A percentile compares a stretch with the other conserved stretches of the same genome.
phyloP scores from a whole-genome alignment of 2,888 invertebrate genomes.

The Limnephilus marmoratus region DNA sequence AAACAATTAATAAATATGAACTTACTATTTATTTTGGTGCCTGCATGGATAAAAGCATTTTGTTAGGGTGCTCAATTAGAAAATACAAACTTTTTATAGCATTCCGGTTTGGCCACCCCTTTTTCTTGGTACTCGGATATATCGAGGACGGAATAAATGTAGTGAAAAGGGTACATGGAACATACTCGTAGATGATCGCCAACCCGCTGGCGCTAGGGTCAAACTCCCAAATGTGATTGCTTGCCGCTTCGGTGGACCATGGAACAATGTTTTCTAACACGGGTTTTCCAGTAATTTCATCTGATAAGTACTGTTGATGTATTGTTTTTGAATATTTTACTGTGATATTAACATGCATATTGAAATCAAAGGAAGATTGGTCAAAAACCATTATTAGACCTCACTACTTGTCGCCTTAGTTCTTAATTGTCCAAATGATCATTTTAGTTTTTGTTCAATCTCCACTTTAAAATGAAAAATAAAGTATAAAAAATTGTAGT shows the following conservation, averaged over 20 bases:
- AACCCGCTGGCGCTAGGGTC: constrained; percentile 17
- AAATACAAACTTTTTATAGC: not conserved
- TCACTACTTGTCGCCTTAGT: too few species aligned
- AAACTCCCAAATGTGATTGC: constrained; percentile 20
- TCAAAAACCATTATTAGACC: too few species aligned
- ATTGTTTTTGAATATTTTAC: not conserved
- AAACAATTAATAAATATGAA: too few species aligned
- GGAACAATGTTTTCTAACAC: not conserved
- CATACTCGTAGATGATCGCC: constrained; percentile 22
- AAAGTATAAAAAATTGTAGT: too few species aligned
- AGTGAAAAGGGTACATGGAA: constrained; percentile 19
- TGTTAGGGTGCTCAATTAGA: not conserved
- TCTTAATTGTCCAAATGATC: too few species aligned
- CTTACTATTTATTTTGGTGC: too few species aligned
- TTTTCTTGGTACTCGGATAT: constrained; percentile 18
- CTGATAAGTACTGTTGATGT: not conserved
- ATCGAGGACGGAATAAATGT: constrained; percentile 26
- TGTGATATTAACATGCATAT: not conserved
- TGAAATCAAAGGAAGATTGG: not conserved
- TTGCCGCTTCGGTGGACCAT: not conserved
- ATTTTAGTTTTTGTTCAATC: too few species aligned
- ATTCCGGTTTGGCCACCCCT: not conserved
- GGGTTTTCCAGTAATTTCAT: not conserved
- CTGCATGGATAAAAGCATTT: not conserved
- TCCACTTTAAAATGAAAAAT: too few species aligned